Percentiles rank a stretch among this genome's conserved stretches.
Evolutionary conservation across 2,113 vertebrate genomes (phyloP).

Genomic region (Typhlomys cinereus): DNA sequence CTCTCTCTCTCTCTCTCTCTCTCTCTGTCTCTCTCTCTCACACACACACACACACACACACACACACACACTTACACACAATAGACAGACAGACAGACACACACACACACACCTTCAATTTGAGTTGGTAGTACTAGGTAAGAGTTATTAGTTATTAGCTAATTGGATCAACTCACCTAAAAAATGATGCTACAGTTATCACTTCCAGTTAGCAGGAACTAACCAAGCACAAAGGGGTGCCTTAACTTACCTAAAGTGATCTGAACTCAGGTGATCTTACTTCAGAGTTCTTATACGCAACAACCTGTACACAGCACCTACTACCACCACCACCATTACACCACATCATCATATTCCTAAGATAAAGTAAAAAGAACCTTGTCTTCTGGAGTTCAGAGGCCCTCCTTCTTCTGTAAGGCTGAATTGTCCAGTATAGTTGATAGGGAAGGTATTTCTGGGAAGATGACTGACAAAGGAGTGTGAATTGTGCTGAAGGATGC

Average conservation of each 20-base stretch:
- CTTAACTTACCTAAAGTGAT: background rate
- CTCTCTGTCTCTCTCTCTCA: no score
- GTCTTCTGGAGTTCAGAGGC: background rate
- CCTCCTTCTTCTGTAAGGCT: background rate
- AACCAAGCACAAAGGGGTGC: background rate
- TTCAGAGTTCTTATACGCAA: background rate
- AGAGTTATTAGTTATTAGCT: background rate
- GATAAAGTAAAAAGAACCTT: background rate
- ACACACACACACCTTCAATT: conserved; percentile 24
- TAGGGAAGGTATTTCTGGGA: background rate
- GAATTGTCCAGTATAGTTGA: background rate
- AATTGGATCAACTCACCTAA: background rate
- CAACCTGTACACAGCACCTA: background rate
- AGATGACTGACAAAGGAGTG: background rate
- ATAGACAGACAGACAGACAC: no score
- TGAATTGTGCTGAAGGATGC: background rate
- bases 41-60: no score
- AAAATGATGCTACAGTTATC: background rate
- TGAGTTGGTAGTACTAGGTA: background rate
- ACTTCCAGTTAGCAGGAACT: background rate
- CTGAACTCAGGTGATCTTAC: background rate
- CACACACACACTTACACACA: no score
- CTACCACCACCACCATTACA: no score
- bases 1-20: no score
- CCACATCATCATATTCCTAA: background rate